These are phyloP conservation scores for Aradophagus sp. DNA, from an alignment of 1,140 invertebrate species.

Conservation along the genomic window DNA sequence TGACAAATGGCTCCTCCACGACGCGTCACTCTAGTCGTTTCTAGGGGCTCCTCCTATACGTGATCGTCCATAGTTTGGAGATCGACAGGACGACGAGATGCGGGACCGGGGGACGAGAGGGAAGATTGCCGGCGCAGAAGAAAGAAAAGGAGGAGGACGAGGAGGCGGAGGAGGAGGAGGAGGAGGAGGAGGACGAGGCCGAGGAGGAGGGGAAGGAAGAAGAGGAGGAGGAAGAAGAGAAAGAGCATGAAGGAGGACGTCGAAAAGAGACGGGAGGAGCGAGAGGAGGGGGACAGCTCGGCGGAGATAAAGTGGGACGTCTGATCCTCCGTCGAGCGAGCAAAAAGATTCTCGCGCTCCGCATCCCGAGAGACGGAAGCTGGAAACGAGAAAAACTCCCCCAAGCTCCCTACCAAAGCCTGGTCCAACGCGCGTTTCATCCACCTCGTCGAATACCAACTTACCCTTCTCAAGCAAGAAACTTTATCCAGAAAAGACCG, in stretches of 20 bases:
- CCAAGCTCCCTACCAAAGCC: constrained; percentile 60
- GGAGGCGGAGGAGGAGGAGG: too few species aligned
- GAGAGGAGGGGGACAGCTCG: too few species aligned
- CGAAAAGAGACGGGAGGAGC: too few species aligned
- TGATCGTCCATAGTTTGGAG: constrained; percentile 68
- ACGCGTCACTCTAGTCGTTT: constrained; percentile 71
- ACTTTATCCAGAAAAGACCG: too few species aligned
- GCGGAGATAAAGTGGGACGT: too few species aligned
- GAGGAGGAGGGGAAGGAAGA: too few species aligned
- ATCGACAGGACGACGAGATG: constrained; percentile 55
- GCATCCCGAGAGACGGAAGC: constrained; percentile 73
- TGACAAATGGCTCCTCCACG: constrained; percentile 73
- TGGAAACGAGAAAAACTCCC: constrained; percentile 73
- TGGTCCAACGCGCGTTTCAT: constrained; percentile 64
- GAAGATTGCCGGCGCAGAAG: constrained; percentile 25
- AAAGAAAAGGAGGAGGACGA: constrained; percentile 44
- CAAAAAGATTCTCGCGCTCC: constrained; percentile 63
- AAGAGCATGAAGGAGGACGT: too few species aligned
- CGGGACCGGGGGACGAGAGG: constrained; percentile 24
- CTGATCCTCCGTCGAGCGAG: constrained; percentile 64
- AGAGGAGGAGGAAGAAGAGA: too few species aligned
- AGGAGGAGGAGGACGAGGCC: constrained; percentile 55
- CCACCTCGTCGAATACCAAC: constrained; percentile 62
- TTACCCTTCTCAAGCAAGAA: constrained; percentile 60
- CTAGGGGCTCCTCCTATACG: constrained; percentile 69